A percentile compares a stretch with the other conserved stretches of the same genome.
phyloP scores from a whole-genome alignment of 92 coral and sea anemone species.

The Hydrozoanthus gracilis region DNA sequence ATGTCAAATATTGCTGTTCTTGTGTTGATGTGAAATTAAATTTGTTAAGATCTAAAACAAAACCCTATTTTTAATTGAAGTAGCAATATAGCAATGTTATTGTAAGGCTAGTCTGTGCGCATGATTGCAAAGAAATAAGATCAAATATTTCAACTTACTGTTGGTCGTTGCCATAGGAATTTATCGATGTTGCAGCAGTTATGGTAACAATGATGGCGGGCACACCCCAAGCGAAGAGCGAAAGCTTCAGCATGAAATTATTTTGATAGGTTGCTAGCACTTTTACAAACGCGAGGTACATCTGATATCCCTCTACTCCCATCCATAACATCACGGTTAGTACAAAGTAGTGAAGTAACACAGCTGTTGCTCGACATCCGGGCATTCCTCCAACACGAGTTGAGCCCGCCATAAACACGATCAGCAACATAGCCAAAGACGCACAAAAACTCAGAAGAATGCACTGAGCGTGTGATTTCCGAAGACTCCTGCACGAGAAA shows the following conservation, averaged over 20 bases:
- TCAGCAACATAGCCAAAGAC: constrained; percentile 80
- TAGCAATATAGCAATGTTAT: neutral
- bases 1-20: too few species aligned
- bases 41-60: too few species aligned
- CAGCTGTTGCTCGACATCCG: constrained; percentile 82
- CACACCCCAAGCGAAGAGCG: constrained; percentile 90
- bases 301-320: constrained; percentile 95
- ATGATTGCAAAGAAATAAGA: neutral
- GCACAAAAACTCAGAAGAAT: constrained; percentile 84
- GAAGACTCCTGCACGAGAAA: constrained; percentile 66
- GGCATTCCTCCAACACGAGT: constrained; percentile 53
- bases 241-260: constrained; percentile 85
- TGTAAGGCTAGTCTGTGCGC: neutral
- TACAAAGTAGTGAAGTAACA: constrained; percentile 81
- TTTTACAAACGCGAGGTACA: constrained; percentile 89
- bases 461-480: constrained; percentile 88
- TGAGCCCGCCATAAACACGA: constrained; percentile 83
- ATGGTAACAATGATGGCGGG: constrained; percentile 77
- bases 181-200: constrained; percentile 69
- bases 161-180: constrained; percentile 62
- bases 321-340: constrained; percentile 88
- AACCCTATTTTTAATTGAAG: too few species aligned
- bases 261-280: constrained; percentile 89
- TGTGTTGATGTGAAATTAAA: too few species aligned
- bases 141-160: constrained; percentile 49